phyloP scores from a whole-genome alignment of 2,888 invertebrate genomes.

The Calameuta filiformis region DNA sequence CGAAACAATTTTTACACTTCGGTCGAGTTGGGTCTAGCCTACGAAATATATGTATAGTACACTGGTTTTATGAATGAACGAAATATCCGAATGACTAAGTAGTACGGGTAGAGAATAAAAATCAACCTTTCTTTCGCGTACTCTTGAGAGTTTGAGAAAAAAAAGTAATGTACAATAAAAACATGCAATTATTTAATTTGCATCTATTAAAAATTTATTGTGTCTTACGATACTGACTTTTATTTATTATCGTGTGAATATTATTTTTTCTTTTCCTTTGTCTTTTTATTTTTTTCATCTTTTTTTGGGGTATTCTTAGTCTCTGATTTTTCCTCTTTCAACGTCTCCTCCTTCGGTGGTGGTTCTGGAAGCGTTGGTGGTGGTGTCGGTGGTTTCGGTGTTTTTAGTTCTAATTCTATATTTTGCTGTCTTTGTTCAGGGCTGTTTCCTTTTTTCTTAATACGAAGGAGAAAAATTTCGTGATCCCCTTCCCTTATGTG shows the following conservation, averaged over 20 bases:
- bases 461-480: conserved; percentile 51
- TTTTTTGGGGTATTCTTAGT: conserved; percentile 12
- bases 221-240: not conserved
- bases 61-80: conserved; percentile 22
- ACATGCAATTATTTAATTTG: not conserved
- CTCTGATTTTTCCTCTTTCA: conserved; percentile 17
- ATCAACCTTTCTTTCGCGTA: not conserved
- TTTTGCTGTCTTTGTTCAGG: conserved; percentile 42
- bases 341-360: conserved; percentile 1
- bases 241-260: not conserved
- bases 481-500: conserved; percentile 49
- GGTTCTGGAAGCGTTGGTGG: conserved; percentile 17
- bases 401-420: conserved; percentile 57
- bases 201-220: not conserved
- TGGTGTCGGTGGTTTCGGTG: conserved; percentile 46
- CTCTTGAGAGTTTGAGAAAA: not conserved
- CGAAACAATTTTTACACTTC: conserved; percentile 50
- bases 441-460: conserved; percentile 49
- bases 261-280: conserved; percentile 17
- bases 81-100: conserved; percentile 6
- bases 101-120: not conserved
- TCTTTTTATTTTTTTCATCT: conserved; percentile 10
- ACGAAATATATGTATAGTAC: not conserved
- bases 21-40: conserved; percentile 27
- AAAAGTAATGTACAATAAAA: not conserved